Evolutionary conservation across 2,797 vertebrate genomes (phyloP), one percentile per base, ranked within the genome.

Genomic region (Orestias chungarensis): DNA sequence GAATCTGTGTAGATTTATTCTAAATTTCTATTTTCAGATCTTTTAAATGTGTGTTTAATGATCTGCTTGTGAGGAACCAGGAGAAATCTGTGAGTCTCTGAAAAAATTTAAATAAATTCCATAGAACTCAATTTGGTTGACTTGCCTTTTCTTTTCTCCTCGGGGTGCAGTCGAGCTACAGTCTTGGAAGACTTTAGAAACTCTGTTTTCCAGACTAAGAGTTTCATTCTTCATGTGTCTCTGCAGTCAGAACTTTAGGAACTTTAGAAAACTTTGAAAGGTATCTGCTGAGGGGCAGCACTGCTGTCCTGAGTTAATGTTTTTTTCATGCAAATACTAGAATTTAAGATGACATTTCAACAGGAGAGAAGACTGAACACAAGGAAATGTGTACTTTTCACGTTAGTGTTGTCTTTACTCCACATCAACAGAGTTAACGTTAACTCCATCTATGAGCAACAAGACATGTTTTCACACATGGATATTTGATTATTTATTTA

Each of bases 31-130:
- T 83, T 70, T 82, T 83, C 78, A 79, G 75, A 80, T 90, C 79
- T 76, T 88, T 80, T 85, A 64, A 90, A 85, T 76, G 77, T 79
- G 55, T 85, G 86, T 81, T 78, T 84, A 84, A 89, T 86, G 80
- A 86, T 85, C 79, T 78, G 54, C 62, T 9, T 38, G 38, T 38
- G 38, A 4, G 38, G 9, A 38, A 9, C 29, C 1, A 11, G 61
- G 54, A 69, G 25, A 31, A 35, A 31, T 73, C 66, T 76, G 27
- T 54, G 64, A 70, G 59, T 50, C 33, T 20, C 52, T 20, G 57
- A 65, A 33, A 64, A 84, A 83, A 82, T 81, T 72, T 42, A 70
- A 84, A 85, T 82, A 59, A 77, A 81, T 82, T 81, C 81, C 78
- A 81, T 57, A 77, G 78, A 74, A 86, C 71, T 72, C 66, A 66